These are phyloP conservation scores for Dipodomys ordii DNA, from an alignment of 2,113 vertebrate species.

Conservation along the genomic window DNA sequence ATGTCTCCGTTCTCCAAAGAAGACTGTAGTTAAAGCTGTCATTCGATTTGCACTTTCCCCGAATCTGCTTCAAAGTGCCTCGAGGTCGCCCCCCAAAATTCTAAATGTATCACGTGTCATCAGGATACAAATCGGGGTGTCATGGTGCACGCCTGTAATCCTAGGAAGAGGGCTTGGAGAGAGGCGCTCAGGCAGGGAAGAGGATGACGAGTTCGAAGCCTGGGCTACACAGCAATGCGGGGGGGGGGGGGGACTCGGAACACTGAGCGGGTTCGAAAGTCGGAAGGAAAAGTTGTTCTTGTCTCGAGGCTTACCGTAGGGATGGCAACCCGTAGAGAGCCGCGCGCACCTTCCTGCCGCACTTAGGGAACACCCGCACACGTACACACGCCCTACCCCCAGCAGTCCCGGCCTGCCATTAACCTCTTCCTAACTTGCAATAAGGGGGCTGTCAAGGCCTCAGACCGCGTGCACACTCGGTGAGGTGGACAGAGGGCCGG, in stretches of 20 bases:
- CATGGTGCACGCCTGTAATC: too few relatives aligned
- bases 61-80: constrained; percentile 29
- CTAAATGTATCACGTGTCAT: not conserved
- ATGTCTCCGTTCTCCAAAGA: not conserved
- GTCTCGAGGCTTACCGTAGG: not conserved
- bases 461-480: not conserved
- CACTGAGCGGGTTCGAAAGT: not conserved
- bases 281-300: constrained; percentile 4
- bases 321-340: not conserved
- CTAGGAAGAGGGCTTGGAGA: too few relatives aligned
- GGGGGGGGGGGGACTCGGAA: not conserved
- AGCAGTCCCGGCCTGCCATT: constrained; percentile 49
- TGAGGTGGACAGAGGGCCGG: constrained; percentile 18
- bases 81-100: constrained; percentile 48
- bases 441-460: constrained; percentile 52
- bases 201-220: not conserved
- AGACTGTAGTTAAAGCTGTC: not conserved
- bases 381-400: not conserved
- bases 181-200: not conserved
- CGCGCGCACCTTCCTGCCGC: constrained; percentile 4
- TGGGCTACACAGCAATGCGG: not conserved
- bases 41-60: constrained; percentile 32
- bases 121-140: not conserved
- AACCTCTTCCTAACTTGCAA: constrained; percentile 46
- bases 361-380: not conserved